Base-by-base conservation (phyloP, 2,113 vertebrate species). In the Pipa parva region DNA sequence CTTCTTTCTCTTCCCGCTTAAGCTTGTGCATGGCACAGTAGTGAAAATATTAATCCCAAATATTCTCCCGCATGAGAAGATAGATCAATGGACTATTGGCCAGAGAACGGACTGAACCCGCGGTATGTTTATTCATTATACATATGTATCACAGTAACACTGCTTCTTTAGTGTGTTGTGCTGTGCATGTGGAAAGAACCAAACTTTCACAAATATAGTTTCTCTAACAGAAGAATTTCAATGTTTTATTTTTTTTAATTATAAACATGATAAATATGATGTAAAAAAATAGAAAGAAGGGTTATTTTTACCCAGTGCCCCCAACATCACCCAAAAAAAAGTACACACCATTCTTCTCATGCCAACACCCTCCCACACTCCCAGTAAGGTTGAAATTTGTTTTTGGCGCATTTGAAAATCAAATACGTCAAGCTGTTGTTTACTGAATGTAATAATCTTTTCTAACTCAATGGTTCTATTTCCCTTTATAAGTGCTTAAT, bases 341-440 rank as follows among this genome's bases (percentile, higher is more conserved):
- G 22, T 18, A 25, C 63, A 39, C 22, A 1, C 20, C 37, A 37
- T 9, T 18, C 36, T 55, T 22, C 63, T 26, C 26, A n/a, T 48
- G 52, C 52, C 63, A 45, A 22, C 31, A 24, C 25, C 21, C 49
- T 54, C 63, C 63, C 63, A 65, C 63, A 57, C 52, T 20, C 20
- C 20, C 24, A 2, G 12, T 18, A 58, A 57, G 54, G 63, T 26
- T 55, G 20, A 10, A n/a, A 57, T 58, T 33, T 49, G 42, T 57
- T 28, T 33, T 25, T 13, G 9, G 26, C 6, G 22, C 54, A 29
- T 58, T 25, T 48, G 18, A 48, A 27, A 66, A 49, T 36, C 28
- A 58, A 46, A 65, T 39, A 48, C 18, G 22, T 36, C 52, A 66
- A 58, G 54, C 63, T 66, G 54, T 33, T 66, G 39, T 66, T 63